Evolutionary conservation across 1,140 invertebrate species (phyloP).

Genomic region (Drosophila serrata): DNA sequence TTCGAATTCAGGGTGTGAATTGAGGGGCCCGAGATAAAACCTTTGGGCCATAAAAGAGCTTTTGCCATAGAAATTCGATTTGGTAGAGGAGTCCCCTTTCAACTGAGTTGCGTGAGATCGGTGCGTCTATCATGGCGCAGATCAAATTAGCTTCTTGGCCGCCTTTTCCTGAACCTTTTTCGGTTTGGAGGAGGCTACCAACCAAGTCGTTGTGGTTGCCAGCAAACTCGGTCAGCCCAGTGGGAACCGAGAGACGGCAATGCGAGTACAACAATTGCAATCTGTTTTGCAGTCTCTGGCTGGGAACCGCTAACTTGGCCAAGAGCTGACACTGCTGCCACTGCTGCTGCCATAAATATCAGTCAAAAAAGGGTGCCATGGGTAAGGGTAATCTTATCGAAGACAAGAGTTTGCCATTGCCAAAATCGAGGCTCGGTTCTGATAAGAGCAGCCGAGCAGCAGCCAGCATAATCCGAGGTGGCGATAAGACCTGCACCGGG

Average conservation of each 20-base stretch:
- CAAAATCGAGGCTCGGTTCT: constrained; percentile 28
- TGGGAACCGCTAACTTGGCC: constrained; percentile 15
- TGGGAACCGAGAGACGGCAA: constrained; percentile 49
- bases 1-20: constrained; percentile 53
- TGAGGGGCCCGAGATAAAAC: constrained; percentile 28
- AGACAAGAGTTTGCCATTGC: constrained; percentile 20
- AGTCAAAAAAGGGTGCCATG: constrained; percentile 20
- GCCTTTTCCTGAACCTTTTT: constrained; percentile 39
- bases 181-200: constrained; percentile 8
- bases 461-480: constrained; percentile 38
- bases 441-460: constrained; percentile 23
- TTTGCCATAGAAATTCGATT: constrained; percentile 44
- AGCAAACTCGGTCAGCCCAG: constrained; percentile 46
- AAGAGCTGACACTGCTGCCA: constrained; percentile 11
- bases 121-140: constrained; percentile 69
- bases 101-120: constrained; percentile 57
- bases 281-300: constrained; percentile 35
- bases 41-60: constrained; percentile 27
- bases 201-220: constrained; percentile 27
- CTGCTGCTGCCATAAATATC: constrained; percentile 20
- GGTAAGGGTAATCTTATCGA: constrained; percentile 39
- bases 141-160: constrained; percentile 63
- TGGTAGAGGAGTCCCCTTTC: background rate
- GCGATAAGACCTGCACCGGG: constrained; percentile 45
- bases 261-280: constrained; percentile 46